A percentile compares a stretch with the other conserved stretches of the same genome.
Evolutionary conservation across 2,888 invertebrate species (phyloP).

Genomic region (Hydropsyche betteni): DNA sequence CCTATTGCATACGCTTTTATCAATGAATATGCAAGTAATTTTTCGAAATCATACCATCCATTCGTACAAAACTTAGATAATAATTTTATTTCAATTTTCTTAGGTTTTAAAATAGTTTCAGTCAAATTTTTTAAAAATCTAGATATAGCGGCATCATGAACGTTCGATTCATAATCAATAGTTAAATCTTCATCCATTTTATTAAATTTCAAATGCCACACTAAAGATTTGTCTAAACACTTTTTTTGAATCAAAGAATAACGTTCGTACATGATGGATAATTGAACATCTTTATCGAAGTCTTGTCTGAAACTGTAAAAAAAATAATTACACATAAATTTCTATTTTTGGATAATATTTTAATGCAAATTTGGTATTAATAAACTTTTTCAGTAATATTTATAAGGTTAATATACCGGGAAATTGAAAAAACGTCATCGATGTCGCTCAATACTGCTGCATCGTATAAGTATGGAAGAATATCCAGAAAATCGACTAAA

Average conservation of each 20-base stretch:
- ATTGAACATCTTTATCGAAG: constrained; percentile 27
- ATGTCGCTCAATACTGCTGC: constrained; percentile 22
- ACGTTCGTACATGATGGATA: constrained; percentile 5
- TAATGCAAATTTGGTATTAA: background rate
- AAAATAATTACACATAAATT: background rate
- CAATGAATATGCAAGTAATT: constrained; percentile 13
- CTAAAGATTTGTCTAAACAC: background rate
- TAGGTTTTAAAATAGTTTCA: background rate
- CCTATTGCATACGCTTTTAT: constrained; percentile 29
- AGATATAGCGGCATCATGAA: background rate
- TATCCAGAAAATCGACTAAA: constrained; percentile 17
- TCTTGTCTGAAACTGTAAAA: constrained; percentile 9
- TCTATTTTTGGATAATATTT: too few species aligned
- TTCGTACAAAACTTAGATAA: constrained; percentile 7
- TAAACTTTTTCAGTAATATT: background rate
- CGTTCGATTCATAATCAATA: background rate
- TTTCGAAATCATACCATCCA: constrained; percentile 31
- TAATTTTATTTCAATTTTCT: constrained; percentile 8
- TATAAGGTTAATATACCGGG: constrained; percentile 3
- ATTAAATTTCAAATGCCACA: constrained; percentile 11
- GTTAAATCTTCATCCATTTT: background rate
- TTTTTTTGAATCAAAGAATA: constrained; percentile 22
- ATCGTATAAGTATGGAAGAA: constrained; percentile 34
- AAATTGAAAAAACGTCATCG: background rate
- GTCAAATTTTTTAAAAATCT: constrained; percentile 10